Evolutionary conservation across 2,888 invertebrate species (phyloP).

Genomic region (Poecilobothrus nobilitatus): DNA sequence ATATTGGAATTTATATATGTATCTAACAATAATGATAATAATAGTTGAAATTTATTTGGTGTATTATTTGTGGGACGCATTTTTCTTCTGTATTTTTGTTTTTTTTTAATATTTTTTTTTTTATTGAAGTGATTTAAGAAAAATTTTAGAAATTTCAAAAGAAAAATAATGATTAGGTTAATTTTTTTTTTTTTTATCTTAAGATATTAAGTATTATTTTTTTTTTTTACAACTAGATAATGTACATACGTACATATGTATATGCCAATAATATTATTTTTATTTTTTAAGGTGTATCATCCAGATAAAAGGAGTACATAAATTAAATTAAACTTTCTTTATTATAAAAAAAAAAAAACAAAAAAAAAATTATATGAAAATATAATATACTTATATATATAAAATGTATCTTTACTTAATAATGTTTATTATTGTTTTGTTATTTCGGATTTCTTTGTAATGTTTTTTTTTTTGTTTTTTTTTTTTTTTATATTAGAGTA

Average conservation of each 20-base stretch:
- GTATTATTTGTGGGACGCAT: background rate
- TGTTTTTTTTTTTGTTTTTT: no score
- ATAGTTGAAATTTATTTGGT: background rate
- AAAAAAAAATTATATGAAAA: background rate
- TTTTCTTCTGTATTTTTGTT: no score
- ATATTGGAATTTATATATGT: background rate
- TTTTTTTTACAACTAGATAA: no score
- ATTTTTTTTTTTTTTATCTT: background rate
- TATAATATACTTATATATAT: background rate
- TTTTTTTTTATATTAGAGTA: no score
- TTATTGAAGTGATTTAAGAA: background rate
- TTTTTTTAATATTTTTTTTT: no score
- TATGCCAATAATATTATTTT: no score
- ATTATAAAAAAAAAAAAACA: background rate
- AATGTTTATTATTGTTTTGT: no score
- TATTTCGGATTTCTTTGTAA: no score
- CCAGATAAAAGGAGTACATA: background rate
- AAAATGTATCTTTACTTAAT: no score
- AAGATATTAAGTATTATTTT: background rate
- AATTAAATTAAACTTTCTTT: background rate
- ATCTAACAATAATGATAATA: background rate
- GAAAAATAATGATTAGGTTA: slow-evolving; percentile 6
- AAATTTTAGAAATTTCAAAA: slow-evolving; percentile 2
- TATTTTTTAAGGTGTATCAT: slow-evolving; percentile 3
- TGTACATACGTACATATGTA: no score